These are phyloP conservation scores for Falcunculus frontatus DNA, from an alignment of 2,113 vertebrate genomes.

Conservation along the genomic window DNA sequence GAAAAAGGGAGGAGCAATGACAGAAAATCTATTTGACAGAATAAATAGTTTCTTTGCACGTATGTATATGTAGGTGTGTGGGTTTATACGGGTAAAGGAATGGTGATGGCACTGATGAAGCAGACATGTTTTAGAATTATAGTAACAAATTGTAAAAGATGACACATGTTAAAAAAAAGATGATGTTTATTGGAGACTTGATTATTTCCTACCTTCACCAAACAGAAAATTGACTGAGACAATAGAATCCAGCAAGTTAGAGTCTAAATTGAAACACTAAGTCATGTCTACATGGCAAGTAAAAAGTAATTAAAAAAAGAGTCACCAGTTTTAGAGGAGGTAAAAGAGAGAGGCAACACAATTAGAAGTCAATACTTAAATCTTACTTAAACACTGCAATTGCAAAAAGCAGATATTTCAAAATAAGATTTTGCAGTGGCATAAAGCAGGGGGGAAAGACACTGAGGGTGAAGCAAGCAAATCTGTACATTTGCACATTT, in stretches of 20 bases:
- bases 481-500: not conserved
- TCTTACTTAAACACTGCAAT: constrained; percentile 20
- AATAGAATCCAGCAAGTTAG: not conserved
- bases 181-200: constrained; percentile 31
- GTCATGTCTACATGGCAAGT: not conserved
- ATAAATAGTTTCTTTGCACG: not conserved
- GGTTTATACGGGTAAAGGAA: constrained; percentile 1
- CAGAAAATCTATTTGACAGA: constrained; percentile 66
- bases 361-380: constrained; percentile 25
- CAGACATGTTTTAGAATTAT: constrained; percentile 26
- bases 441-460: not conserved
- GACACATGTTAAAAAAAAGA: constrained; percentile 19
- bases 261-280: constrained; percentile 25
- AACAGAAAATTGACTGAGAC: constrained; percentile 45
- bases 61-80: not conserved
- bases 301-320: constrained; percentile 28
- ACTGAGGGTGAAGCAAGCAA: not conserved
- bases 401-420: constrained; percentile 27
- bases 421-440: not conserved
- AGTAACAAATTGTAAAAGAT: constrained; percentile 44
- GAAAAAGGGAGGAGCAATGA: constrained; percentile 4
- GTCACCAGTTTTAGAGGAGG: not conserved
- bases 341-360: not conserved
- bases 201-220: constrained; percentile 44
- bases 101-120: not conserved